Percentiles rank a stretch among this genome's conserved stretches.
These are phyloP conservation scores for Thymallus thymallus DNA, from an alignment of 2,113 vertebrate species.

Conservation along the genomic window DNA sequence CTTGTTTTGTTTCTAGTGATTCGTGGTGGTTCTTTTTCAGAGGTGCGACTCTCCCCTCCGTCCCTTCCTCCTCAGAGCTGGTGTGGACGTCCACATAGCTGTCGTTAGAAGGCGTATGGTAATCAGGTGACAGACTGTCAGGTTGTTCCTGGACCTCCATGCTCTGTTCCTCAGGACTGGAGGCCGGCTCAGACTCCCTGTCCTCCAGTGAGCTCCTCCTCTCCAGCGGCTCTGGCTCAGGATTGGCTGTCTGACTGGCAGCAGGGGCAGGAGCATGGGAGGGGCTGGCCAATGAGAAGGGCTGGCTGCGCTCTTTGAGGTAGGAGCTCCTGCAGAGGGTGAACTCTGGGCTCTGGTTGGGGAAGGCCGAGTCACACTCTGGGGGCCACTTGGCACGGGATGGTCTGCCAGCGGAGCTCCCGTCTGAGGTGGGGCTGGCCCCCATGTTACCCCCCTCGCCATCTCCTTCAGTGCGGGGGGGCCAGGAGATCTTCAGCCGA, in stretches of 20 bases:
- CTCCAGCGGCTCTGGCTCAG: constrained; percentile 57
- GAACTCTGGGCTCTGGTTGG: constrained; percentile 65
- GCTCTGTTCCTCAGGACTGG: constrained; percentile 25
- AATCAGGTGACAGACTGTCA: constrained; percentile 9
- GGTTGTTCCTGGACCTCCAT: constrained; percentile 40
- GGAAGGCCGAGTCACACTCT: constrained; percentile 76
- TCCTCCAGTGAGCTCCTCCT: constrained; percentile 42
- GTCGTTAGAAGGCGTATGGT: constrained; percentile 36
- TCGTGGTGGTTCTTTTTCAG: constrained; percentile 6
- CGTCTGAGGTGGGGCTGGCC: constrained; percentile 65
- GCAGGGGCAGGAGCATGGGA: constrained; percentile 30
- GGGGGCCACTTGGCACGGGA: constrained; percentile 92
- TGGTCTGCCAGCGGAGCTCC: constrained; percentile 61
- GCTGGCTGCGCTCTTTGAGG: constrained; percentile 84
- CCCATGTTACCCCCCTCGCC: constrained; percentile 27
- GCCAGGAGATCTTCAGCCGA: constrained; percentile 91
- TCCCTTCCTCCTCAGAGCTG: constrained; percentile 46
- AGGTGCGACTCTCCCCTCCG: constrained; percentile 18
- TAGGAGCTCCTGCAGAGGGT: constrained; percentile 80
- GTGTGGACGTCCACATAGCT: constrained; percentile 46
- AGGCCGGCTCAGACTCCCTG: not conserved
- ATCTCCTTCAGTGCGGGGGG: constrained; percentile 68
- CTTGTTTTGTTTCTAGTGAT: not conserved
- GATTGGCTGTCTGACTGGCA: constrained; percentile 37
- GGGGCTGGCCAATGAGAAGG: constrained; percentile 73